A percentile compares a stretch with the other conserved stretches of the same genome.
These are phyloP conservation scores for Sigmodon hispidus DNA, from an alignment of 2,113 vertebrate genomes.

Conservation along the genomic window DNA sequence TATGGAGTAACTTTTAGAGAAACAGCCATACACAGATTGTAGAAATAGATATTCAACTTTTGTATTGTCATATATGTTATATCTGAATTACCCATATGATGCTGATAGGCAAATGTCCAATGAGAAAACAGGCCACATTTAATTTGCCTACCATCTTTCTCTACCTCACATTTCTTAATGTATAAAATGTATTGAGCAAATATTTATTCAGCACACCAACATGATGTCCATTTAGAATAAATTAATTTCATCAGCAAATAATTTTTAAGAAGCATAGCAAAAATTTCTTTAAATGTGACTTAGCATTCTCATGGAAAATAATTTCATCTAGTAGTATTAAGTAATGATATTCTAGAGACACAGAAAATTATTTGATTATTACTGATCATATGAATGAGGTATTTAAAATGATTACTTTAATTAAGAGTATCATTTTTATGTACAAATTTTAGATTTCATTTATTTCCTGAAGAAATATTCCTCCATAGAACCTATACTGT, in stretches of 20 bases:
- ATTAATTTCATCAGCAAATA: constrained; percentile 10
- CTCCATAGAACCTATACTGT: not conserved
- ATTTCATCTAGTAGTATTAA: not conserved
- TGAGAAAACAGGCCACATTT: not conserved
- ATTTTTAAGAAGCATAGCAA: not conserved
- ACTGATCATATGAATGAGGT: not conserved
- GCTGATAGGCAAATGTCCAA: not conserved
- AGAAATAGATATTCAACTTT: not conserved
- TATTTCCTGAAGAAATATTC: constrained; percentile 21
- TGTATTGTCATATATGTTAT: not conserved
- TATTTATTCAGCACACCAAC: not conserved
- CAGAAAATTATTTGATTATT: not conserved
- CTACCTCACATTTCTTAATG: not conserved
- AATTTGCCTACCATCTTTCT: not conserved
- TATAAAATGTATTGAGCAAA: not conserved
- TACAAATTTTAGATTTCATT: not conserved
- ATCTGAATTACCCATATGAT: not conserved
- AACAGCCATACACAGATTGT: not conserved
- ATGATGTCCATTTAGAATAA: not conserved
- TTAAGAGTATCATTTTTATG: not conserved
- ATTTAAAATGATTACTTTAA: not conserved
- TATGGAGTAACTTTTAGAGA: not conserved
- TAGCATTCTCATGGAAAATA: not conserved
- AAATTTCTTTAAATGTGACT: constrained; percentile 2
- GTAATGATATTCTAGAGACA: not conserved